Evolutionary conservation across 2,797 vertebrate species (phyloP).

Genomic region (Sardinella longiceps): DNA sequence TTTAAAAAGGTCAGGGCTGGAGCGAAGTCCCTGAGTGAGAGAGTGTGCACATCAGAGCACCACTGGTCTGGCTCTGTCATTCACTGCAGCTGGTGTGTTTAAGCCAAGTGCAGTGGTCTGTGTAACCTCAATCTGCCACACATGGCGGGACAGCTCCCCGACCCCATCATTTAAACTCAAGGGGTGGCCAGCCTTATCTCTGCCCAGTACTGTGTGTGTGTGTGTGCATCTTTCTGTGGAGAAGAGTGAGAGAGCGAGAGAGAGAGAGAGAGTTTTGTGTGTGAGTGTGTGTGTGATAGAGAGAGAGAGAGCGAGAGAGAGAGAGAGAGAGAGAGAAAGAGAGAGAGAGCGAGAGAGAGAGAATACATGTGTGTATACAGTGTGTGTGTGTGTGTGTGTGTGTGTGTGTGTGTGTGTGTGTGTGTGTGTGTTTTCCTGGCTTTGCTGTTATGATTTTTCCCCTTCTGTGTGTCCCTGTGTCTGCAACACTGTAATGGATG

Average conservation of each 20-base stretch:
- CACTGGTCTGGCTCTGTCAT: neutral
- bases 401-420: neutral
- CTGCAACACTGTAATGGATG: neutral
- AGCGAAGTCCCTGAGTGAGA: neutral
- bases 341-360: neutral
- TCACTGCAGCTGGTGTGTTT: conserved; percentile 22
- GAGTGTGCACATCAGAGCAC: neutral
- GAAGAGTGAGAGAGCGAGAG: too few species aligned
- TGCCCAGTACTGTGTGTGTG: neutral
- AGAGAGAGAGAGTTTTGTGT: too few species aligned
- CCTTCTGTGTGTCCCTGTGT: neutral
- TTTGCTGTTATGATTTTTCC: neutral
- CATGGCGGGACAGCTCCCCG: neutral
- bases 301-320: too few species aligned
- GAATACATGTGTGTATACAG: too few species aligned
- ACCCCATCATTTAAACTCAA: conserved; percentile 10
- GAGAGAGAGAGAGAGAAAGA: neutral
- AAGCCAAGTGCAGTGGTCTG: conserved; percentile 22
- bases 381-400: neutral
- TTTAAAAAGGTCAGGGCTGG: conserved; percentile 19
- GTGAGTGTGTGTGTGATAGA: neutral
- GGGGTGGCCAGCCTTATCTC: conserved; percentile 32
- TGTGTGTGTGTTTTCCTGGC: neutral
- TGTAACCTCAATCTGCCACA: conserved; percentile 26
- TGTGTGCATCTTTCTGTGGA: too few species aligned